Percentiles rank a stretch among this genome's conserved stretches.
Conservation (phyloP, 2,113 vertebrate genomes). For the Terrapene triunguis region DNA sequence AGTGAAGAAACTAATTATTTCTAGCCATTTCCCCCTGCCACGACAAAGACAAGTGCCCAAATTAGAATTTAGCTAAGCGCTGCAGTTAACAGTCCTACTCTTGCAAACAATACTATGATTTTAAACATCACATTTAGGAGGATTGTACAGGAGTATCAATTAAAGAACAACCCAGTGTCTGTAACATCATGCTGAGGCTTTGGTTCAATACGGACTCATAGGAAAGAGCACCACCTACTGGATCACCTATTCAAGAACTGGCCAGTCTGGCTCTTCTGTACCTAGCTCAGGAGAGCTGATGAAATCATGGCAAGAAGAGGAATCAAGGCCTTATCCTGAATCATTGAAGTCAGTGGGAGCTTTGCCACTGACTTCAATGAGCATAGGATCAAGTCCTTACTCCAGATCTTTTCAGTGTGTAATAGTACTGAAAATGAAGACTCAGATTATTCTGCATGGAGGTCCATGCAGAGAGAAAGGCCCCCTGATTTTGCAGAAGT, state of each 20-base stretch:
- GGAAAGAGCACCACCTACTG: not conserved
- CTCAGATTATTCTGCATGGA: not conserved
- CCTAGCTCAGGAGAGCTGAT: not conserved
- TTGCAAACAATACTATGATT: not conserved
- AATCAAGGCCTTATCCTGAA: not conserved
- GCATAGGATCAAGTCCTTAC: not conserved
- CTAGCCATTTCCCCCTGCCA: not conserved
- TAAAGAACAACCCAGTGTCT: not conserved
- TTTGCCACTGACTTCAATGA: not conserved
- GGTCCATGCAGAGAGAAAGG: not conserved
- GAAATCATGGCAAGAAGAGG: not conserved
- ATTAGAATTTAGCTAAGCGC: not conserved
- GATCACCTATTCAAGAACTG: not conserved
- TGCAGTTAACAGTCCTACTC: not conserved
- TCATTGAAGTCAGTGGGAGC: not conserved
- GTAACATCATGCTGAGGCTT: not conserved
- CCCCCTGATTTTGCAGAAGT: not conserved
- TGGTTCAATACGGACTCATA: not conserved
- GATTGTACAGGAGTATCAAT: not conserved
- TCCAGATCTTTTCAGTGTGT: not conserved
- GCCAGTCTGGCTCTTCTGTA: not conserved
- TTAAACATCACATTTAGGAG: conserved; percentile 14
- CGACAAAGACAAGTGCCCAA: not conserved
- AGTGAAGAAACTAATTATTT: not conserved
- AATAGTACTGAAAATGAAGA: not conserved